phyloP scores from a whole-genome alignment of 2,797 vertebrate species.

The Gallinago solitaria region DNA sequence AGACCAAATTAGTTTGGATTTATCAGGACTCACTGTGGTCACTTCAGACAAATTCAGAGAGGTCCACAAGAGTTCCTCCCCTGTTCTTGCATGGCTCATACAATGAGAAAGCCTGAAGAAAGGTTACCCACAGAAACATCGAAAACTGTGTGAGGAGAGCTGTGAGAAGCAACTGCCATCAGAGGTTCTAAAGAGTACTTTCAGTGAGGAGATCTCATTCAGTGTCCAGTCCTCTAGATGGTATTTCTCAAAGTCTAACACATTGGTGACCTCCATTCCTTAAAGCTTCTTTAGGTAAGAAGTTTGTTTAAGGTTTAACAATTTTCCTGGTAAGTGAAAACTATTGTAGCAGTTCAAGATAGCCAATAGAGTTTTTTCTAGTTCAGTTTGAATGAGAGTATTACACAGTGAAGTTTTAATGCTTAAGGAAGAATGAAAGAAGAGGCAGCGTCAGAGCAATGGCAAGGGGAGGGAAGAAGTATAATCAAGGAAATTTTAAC shows the following conservation, averaged over 20 bases:
- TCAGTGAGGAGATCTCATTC: background rate
- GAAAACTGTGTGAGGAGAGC: background rate
- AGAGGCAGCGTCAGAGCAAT: background rate
- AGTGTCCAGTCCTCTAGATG: background rate
- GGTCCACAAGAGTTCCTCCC: background rate
- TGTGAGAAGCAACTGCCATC: background rate
- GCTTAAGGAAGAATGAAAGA: background rate
- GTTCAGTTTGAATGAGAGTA: background rate
- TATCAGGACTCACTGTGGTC: background rate
- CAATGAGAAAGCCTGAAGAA: background rate
- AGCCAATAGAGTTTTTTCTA: background rate
- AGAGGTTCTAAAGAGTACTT: background rate
- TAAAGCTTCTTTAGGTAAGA: background rate
- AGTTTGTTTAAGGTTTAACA: too few relatives aligned
- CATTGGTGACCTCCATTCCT: background rate
- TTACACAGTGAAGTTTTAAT: background rate
- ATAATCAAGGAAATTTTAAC: background rate
- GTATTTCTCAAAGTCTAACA: background rate
- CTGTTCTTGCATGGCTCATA: background rate
- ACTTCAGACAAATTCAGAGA: background rate
- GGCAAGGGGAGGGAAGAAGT: background rate
- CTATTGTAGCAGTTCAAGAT: background rate
- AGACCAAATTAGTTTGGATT: background rate
- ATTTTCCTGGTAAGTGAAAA: background rate
- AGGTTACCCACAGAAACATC: background rate